Conservation (phyloP, 2,888 invertebrate genomes). For the Drosophila mulleri region DNA sequence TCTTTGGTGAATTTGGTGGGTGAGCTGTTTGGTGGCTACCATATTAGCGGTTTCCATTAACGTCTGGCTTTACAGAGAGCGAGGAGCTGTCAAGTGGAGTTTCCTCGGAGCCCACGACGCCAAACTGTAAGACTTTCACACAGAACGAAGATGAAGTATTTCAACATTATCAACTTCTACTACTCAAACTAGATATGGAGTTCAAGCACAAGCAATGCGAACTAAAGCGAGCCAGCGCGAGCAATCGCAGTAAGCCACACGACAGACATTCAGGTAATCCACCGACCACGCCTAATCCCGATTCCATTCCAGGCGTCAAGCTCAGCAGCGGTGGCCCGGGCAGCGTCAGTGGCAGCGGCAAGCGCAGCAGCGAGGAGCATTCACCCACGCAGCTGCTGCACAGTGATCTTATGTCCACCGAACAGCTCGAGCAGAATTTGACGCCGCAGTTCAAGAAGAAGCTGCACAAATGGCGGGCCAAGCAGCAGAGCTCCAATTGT, state of each 20-base stretch:
- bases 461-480: slow-evolving; percentile 93
- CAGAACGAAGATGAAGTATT: slow-evolving; percentile 89
- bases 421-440: slow-evolving; percentile 88
- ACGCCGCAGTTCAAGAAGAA: slow-evolving; percentile 93
- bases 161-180: slow-evolving; percentile 89
- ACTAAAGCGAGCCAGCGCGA: slow-evolving; percentile 76
- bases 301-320: slow-evolving; percentile 42
- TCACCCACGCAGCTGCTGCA: slow-evolving; percentile 75
- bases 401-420: slow-evolving; percentile 79
- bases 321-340: slow-evolving; percentile 34
- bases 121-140: slow-evolving; percentile 81
- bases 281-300: not conserved
- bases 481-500: slow-evolving; percentile 67
- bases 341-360: slow-evolving; percentile 63
- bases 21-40: slow-evolving; percentile 38
- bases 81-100: slow-evolving; percentile 86
- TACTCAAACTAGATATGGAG: slow-evolving; percentile 90
- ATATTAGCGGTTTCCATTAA: slow-evolving; percentile 2
- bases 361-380: slow-evolving; percentile 78
- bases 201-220: slow-evolving; percentile 90
- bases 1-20: slow-evolving; percentile 89
- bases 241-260: slow-evolving; percentile 70
- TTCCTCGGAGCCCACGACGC: slow-evolving; percentile 85
- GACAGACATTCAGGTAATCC: slow-evolving; percentile 16
- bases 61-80: slow-evolving; percentile 76